Evolutionary conservation across 2,797 vertebrate species (phyloP), one percentile per base, ranked within the genome.

Genomic region (Leptoclinus maculatus): DNA sequence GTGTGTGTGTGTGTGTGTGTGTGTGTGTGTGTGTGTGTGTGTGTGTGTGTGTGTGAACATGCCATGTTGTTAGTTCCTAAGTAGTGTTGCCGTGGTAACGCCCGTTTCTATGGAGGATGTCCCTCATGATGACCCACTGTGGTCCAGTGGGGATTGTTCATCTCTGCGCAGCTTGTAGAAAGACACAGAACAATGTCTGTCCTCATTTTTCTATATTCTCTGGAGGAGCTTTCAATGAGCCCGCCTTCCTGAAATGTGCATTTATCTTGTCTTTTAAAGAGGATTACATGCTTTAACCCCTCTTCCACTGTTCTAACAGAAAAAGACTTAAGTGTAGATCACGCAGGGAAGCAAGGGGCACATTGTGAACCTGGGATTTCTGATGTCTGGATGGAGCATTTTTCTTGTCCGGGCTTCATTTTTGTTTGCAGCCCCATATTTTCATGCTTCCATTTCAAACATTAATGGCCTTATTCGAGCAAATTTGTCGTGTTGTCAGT

Each of bases 51-150:
- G 27, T 29, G 56, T 66, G 63, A 74, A 54, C 58, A 54, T 32
- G 8, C 54, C 43, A 75, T 71, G 78, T 80, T 84, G 79, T 86
- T 79, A 71, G 74, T 74, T 58, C 59, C 74, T 82, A 29, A 59
- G 82, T 84, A 64, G 76, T 66, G 93, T 94, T 93, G 79, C 92
- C 64, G 56, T 93, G 90, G 93, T 70, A 88, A 94, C 90, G 3
- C 67, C 21, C 8, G 11, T 90, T 83, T 70, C 79, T 77, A 60
- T 53, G 65, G 78, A 86, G 71, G 76, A 79, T 82, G 59, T 88
- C 77, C 75, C 66, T 64, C 47, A 66, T 80, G 77, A 78, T 82
- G 79, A 91, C 88, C 89, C n/a, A 56, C 85, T 86, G 82, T 3
- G 83, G 60, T 82, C 82, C 56, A 3, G 1, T 64, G 27, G 76